Percentiles rank a stretch among this genome's conserved stretches.
Evolutionary conservation across 2,888 invertebrate genomes (phyloP).

Genomic region (Neuroscelio doddi): DNA sequence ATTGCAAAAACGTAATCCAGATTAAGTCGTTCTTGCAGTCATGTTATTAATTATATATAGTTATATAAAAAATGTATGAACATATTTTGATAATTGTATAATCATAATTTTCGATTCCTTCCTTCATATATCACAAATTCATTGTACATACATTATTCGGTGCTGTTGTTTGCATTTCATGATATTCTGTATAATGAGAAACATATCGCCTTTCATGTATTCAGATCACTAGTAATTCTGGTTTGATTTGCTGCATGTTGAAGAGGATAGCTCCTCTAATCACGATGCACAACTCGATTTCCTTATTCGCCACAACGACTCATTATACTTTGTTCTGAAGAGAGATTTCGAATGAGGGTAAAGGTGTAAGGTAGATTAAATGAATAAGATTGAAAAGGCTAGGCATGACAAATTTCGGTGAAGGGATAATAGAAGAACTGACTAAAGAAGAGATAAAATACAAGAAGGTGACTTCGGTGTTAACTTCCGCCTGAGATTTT

Average conservation of each 20-base stretch:
- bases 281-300: slow-evolving; percentile 33
- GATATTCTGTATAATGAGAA: slow-evolving; percentile 26
- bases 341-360: slow-evolving; percentile 22
- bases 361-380: slow-evolving; percentile 20
- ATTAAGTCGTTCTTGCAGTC: no score
- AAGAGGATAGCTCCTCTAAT: slow-evolving; percentile 35
- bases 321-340: slow-evolving; percentile 28
- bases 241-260: slow-evolving; percentile 26
- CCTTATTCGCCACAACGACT: slow-evolving; percentile 23
- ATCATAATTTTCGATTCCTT: no score
- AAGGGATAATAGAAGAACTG: slow-evolving; percentile 5
- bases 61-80: no score
- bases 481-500: slow-evolving; percentile 60
- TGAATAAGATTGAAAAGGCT: slow-evolving; percentile 21
- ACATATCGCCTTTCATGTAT: slow-evolving; percentile 31
- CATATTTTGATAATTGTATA: no score
- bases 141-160: no score
- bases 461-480: slow-evolving; percentile 41
- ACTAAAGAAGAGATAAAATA: slow-evolving; percentile 16
- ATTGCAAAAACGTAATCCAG: no score
- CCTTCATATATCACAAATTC: no score
- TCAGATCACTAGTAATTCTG: slow-evolving; percentile 24
- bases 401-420: slow-evolving; percentile 30
- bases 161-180: slow-evolving; percentile 9
- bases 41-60: no score